phyloP scores from a whole-genome alignment of 2,888 invertebrate species.

The Mantis religiosa region DNA sequence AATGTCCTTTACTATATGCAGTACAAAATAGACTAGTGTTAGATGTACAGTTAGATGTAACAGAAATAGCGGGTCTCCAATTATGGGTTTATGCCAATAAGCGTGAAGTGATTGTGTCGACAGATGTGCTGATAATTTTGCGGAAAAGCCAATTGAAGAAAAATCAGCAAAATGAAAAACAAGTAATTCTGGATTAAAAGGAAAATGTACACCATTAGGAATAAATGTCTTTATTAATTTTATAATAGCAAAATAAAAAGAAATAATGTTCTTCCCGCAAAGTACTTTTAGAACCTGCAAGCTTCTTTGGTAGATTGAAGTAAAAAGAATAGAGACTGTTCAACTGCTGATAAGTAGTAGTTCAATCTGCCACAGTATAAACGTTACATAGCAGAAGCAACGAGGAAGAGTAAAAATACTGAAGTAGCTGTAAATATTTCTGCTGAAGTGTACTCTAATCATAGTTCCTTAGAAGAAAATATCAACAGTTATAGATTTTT shows the following conservation, averaged over 20 bases:
- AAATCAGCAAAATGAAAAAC: constrained; percentile 47
- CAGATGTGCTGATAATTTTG: constrained; percentile 53
- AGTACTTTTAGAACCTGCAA: constrained; percentile 47
- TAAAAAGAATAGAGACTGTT: background rate
- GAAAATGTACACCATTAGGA: constrained; percentile 34
- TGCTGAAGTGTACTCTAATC: constrained; percentile 47
- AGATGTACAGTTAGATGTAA: background rate
- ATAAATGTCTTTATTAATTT: constrained; percentile 44
- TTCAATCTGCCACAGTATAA: constrained; percentile 51
- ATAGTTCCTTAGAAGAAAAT: constrained; percentile 47
- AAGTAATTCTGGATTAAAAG: constrained; percentile 33
- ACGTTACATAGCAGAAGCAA: constrained; percentile 55
- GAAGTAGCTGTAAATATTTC: constrained; percentile 51
- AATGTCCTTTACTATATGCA: background rate
- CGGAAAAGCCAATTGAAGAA: constrained; percentile 50
- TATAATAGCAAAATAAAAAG: constrained; percentile 51
- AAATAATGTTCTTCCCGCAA: constrained; percentile 45
- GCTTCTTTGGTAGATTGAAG: constrained; percentile 5
- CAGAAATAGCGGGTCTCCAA: background rate
- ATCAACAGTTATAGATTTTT: constrained; percentile 54
- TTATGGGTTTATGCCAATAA: background rate
- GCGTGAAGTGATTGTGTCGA: constrained; percentile 36
- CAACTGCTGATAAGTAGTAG: constrained; percentile 40
- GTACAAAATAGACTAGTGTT: background rate
- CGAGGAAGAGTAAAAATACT: constrained; percentile 56